Base-by-base conservation (phyloP, 1,140 invertebrate genomes). In the Diachasma alloeum region DNA sequence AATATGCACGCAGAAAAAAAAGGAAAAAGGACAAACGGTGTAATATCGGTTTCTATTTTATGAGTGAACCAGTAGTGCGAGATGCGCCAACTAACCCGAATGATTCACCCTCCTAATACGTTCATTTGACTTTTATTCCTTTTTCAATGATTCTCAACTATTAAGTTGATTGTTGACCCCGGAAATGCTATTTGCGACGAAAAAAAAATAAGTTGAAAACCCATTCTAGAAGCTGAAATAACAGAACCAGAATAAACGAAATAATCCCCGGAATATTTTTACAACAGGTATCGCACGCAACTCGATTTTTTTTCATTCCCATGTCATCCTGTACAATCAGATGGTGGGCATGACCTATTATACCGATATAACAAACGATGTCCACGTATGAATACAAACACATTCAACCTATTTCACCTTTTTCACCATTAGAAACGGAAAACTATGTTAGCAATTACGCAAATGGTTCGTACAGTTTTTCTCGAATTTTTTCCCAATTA, bases 321-420 rank as follows among this genome's bases (percentile, higher is more conserved):
- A 1, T 10, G 53, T 17, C 53, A 59, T 59, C 10, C 53, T 22
- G 53, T 59, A 59, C 53, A 79, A 81, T 79, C 72, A 78, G 56
- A 76, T 80, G 78, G 78, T 75, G 74, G 74, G 70, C 63, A 59
- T 77, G 78, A 78, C 48, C 74, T 44, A 63, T 67, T 76, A 56
- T 63, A 74, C 63, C 78, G 81, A 82, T 83, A 81, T 74, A 83
- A 81, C 83, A 83, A 80, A 76, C 80, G 56, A 73, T 77, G 78
- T 83, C 82, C 81, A 72, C 81, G 78, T 81, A 77, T 75, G 75
- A 78, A 22, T 42, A 44, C 66, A 69, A 75, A 79, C 72, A 31
- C 31, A 46, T 78, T 72, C 42, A 66, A 73, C 78, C 77, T 56
- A 80, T 78, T 75, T 75, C 72, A 67, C 77, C 42, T 72, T 36